Evolutionary conservation across 2,888 invertebrate genomes (phyloP), one percentile per base, ranked within the genome.

Genomic region (Parnassius mnemosyne): DNA sequence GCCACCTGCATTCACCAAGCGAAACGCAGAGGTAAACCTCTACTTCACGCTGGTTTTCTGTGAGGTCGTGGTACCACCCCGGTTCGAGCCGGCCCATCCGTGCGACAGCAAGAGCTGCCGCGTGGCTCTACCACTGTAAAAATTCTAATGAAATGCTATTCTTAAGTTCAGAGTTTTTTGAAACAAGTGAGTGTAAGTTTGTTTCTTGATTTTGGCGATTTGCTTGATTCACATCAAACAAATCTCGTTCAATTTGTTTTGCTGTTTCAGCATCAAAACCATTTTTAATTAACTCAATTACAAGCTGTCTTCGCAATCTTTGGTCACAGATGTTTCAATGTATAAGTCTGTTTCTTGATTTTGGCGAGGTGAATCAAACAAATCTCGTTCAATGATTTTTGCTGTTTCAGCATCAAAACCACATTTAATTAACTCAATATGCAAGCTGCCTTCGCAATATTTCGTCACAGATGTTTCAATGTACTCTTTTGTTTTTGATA

Each of bases 371-470:
- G 80, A 72, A 70, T 85, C 87, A 7, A 89, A 77, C 62, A 92
- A 79, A 70, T 91, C 92, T 34, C 87, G 74, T 73, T 92, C 92
- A 41, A 92, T 87, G 61, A 76, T 89, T 79, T 85, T 89, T 9
- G 92, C 92, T 1, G 89, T 89, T 74, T 84, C 87, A 3, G 77
- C 70, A 74, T 92, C 92, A 72, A 90, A 89, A 13, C 91, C 90
- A 68, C 88, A 78, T 71, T 84, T 85, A 12, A 89, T 77, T 68
- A 91, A 79, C 77, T 89, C 85, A 13, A 71, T 76, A 58, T 85
- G 89, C 56, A 89, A 81, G 66, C 76, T 76, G 44, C 75, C 77
- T 62, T 78, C 72, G 46, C 60, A 63, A 13, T 80, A 74, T 9
- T 61, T 65, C 16, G 47, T 68, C 25, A 68, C 65, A 11, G 80